A percentile compares a stretch with the other conserved stretches of the same genome.
Evolutionary conservation across 1,140 invertebrate genomes (phyloP).

Genomic region (Drosophila saltans): DNA sequence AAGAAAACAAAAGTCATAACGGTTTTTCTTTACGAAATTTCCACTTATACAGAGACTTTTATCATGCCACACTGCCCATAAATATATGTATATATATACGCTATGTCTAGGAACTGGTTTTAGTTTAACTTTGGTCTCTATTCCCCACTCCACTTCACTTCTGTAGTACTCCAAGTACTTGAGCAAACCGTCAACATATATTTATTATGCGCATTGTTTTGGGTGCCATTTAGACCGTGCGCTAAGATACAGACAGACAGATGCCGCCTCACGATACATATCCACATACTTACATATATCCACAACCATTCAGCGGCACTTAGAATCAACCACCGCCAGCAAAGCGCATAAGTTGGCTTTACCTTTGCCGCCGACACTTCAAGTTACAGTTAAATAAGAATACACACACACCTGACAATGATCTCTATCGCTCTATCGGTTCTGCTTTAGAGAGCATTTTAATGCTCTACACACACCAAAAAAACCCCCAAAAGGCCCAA

Average conservation of each 20-base stretch:
- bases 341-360: background rate
- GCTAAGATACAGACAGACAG: slow-evolving; percentile 14
- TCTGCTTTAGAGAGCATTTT: slow-evolving; percentile 42
- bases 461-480: slow-evolving; percentile 25
- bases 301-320: slow-evolving; percentile 35
- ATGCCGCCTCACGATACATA: slow-evolving; percentile 4
- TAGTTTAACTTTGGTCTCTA: slow-evolving; percentile 2
- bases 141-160: background rate
- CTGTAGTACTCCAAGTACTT: background rate
- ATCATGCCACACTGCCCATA: slow-evolving; percentile 52
- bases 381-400: slow-evolving; percentile 41
- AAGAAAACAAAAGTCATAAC: slow-evolving; percentile 66
- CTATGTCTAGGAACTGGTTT: slow-evolving; percentile 59
- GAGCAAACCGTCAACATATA: slow-evolving; percentile 40
- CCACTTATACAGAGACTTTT: slow-evolving; percentile 29
- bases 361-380: slow-evolving; percentile 49
- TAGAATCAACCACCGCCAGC: slow-evolving; percentile 34
- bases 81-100: slow-evolving; percentile 36
- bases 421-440: slow-evolving; percentile 55
- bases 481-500: slow-evolving; percentile 12
- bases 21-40: slow-evolving; percentile 24
- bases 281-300: slow-evolving; percentile 2
- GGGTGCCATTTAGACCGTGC: slow-evolving; percentile 75
- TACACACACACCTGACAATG: slow-evolving; percentile 49
- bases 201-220: slow-evolving; percentile 72